phyloP scores from a whole-genome alignment of 2,888 invertebrate species.

The Rhagonycha lutea region DNA sequence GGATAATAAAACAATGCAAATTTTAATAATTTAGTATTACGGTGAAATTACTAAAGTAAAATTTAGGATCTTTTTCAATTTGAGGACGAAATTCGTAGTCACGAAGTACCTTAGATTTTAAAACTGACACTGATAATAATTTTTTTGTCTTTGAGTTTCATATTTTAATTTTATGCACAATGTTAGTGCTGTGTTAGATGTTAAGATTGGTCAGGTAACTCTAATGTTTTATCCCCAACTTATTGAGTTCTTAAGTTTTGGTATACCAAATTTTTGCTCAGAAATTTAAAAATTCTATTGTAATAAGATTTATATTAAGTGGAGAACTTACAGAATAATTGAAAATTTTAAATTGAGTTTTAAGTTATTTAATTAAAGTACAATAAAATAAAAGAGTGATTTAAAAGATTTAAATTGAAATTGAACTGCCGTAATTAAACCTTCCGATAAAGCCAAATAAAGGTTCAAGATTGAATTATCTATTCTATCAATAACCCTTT shows the following conservation, averaged over 20 bases:
- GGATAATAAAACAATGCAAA: not conserved
- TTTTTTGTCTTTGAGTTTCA: too few relatives aligned
- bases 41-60: not conserved
- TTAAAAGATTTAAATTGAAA: not conserved
- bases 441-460: not conserved
- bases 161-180: too few relatives aligned
- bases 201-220: too few relatives aligned
- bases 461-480: not conserved
- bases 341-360: not conserved
- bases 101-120: not conserved
- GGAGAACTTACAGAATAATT: not conserved
- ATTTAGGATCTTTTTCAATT: not conserved
- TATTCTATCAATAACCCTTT: not conserved
- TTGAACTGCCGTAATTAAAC: not conserved
- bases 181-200: too few relatives aligned
- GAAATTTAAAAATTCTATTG: too few relatives aligned
- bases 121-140: not conserved
- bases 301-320: too few relatives aligned
- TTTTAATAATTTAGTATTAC: not conserved
- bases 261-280: too few relatives aligned
- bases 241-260: too few relatives aligned
- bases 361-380: not conserved
- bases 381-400: not conserved
- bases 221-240: too few relatives aligned
- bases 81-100: not conserved